Evolutionary conservation across 1,140 invertebrate species (phyloP), one percentile per base, ranked within the genome.

Genomic region (Sminthurinus signatus): DNA sequence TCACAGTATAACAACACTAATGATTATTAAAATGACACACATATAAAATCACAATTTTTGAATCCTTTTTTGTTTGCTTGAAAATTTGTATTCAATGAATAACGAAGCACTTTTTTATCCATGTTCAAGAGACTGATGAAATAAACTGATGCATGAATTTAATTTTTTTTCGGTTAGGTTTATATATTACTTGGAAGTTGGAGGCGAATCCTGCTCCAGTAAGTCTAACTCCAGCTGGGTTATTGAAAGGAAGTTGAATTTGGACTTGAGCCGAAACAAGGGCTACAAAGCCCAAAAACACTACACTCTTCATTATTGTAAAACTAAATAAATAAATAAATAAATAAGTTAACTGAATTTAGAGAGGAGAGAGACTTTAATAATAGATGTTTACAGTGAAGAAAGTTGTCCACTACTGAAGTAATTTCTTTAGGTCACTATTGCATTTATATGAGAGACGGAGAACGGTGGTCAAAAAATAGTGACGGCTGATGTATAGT

Each of bases 151-250:
- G n/a, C n/a, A n/a, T n/a, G n/a, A n/a, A n/a, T n/a, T n/a, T n/a
- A n/a, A n/a, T n/a, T n/a, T n/a, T n/a, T n/a, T n/a, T n/a, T n/a
- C n/a, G n/a, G n/a, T n/a, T n/a, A n/a, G n/a, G n/a, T n/a, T n/a
- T n/a, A n/a, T n/a, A n/a, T n/a, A n/a, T 36, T 71, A 71, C 69
- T 42, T 29, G n/a, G 32, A 48, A 51, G 14, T 27, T 42, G 19
- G 58, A 21, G 4, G 43, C 25, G 48, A 48, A 58, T 61, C 61
- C 64, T n/a, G 61, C 50, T 63, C 69, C 69, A 32, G 52, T 51
- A 32, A 60, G 64, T 14, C 63, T 71, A 14, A 68, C 66, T 62
- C 69, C 69, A 43, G 65, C 69, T 3, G 69, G 69, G 42, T 68
- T 71, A 46, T 42, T 60, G 57, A 56, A 64, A 58, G 57, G 36